Evolutionary conservation across 2,888 invertebrate genomes (phyloP).

Genomic region (Drosophila ezoana): DNA sequence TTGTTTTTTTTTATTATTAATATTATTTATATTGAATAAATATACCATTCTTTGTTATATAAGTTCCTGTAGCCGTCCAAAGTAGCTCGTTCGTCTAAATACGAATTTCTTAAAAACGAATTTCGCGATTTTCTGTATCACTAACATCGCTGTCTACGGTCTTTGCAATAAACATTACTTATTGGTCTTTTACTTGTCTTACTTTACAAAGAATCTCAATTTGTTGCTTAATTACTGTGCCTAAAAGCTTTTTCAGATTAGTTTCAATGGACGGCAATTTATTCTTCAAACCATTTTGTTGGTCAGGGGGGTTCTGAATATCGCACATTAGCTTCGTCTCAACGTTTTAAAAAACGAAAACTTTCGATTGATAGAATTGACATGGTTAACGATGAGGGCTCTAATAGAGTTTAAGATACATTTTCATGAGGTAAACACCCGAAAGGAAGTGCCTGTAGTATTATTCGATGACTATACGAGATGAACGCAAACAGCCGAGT

Average conservation of each 20-base stretch:
- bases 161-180: not conserved
- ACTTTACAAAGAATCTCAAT: conserved; percentile 2
- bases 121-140: not conserved
- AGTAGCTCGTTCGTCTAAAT: too few species aligned
- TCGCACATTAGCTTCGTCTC: not conserved
- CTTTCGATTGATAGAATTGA: not conserved
- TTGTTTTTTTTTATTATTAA: not conserved
- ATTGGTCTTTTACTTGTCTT: not conserved
- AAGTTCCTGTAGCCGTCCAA: too few species aligned
- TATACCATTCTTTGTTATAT: not conserved
- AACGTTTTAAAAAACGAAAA: not conserved
- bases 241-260: conserved; percentile 47
- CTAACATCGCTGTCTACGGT: not conserved
- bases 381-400: too few species aligned
- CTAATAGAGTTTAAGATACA: too few species aligned
- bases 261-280: not conserved
- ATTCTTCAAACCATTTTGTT: not conserved
- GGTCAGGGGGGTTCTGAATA: not conserved
- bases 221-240: not conserved
- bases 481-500: not conserved
- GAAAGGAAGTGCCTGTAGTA: not conserved
- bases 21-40: not conserved
- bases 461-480: not conserved
- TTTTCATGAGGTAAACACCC: too few species aligned
- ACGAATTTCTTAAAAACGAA: not conserved